These are phyloP conservation scores for Drosophila neocordata DNA, from an alignment of 1,140 invertebrate genomes.

Conservation along the genomic window DNA sequence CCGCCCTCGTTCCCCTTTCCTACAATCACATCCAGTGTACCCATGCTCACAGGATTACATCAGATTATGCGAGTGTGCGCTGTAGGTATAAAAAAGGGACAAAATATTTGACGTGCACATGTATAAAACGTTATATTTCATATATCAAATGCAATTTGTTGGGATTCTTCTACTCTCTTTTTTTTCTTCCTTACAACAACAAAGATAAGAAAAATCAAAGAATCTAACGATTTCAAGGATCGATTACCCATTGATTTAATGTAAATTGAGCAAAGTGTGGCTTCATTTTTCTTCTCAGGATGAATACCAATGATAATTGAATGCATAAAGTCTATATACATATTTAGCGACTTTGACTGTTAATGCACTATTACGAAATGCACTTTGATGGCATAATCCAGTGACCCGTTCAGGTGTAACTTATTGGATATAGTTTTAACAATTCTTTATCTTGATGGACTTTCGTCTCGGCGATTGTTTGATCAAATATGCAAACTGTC, in stretches of 20 bases:
- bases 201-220: constrained; percentile 4
- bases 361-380: too few species aligned
- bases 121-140: constrained; percentile 17
- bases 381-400: too few species aligned
- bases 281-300: too few species aligned
- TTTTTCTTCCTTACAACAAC: background rate
- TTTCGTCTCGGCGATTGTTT: background rate
- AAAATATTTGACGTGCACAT: background rate
- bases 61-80: constrained; percentile 47
- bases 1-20: background rate
- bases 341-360: too few species aligned
- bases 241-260: background rate
- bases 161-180: background rate
- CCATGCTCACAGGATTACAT: constrained; percentile 50
- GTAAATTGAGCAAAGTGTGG: background rate
- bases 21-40: background rate
- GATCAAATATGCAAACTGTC: background rate
- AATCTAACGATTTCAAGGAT: constrained; percentile 14
- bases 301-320: too few species aligned
- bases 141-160: constrained; percentile 19
- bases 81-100: background rate
- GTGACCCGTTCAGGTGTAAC: background rate
- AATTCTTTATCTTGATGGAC: background rate
- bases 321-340: too few species aligned
- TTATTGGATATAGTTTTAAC: too few species aligned